phyloP scores from a whole-genome alignment of 2,113 vertebrate genomes.

The Brachypteracias leptosomus region DNA sequence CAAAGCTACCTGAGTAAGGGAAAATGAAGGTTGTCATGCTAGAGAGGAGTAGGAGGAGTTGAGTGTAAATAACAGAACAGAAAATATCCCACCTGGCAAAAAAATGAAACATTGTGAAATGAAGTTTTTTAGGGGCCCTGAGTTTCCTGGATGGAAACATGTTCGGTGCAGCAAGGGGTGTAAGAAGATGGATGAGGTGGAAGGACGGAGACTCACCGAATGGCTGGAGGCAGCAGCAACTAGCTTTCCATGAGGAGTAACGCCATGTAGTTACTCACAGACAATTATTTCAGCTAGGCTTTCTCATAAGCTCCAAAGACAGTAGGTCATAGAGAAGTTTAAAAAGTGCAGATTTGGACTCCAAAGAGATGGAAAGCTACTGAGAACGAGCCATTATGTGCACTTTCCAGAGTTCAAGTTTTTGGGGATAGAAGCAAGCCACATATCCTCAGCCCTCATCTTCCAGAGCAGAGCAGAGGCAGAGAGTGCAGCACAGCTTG shows the following conservation, averaged over 20 bases:
- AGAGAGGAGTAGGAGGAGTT: not conserved
- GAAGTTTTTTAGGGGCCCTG: constrained; percentile 12
- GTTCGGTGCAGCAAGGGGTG: not conserved
- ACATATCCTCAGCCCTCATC: not conserved
- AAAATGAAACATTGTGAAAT: constrained; percentile 13
- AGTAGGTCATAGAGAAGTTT: not conserved
- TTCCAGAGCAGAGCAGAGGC: not conserved
- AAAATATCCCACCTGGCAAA: constrained; percentile 40
- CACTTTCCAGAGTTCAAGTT: not conserved
- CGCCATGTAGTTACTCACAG: not conserved
- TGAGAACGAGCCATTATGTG: not conserved
- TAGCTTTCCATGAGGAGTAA: not conserved
- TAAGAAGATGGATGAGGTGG: constrained; percentile 47
- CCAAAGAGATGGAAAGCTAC: not conserved
- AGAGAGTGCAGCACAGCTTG: not conserved
- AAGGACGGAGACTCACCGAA: constrained; percentile 2
- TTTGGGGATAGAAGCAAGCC: not conserved
- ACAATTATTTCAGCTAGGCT: not conserved
- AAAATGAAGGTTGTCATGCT: not conserved
- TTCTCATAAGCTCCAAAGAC: not conserved
- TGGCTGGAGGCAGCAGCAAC: not conserved
- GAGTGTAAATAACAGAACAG: constrained; percentile 1
- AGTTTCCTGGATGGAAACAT: constrained; percentile 45
- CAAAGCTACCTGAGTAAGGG: constrained; percentile 9
- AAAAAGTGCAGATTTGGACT: not conserved